Base-by-base conservation (phyloP, 2,888 invertebrate species). In the Dynastes maya region DNA sequence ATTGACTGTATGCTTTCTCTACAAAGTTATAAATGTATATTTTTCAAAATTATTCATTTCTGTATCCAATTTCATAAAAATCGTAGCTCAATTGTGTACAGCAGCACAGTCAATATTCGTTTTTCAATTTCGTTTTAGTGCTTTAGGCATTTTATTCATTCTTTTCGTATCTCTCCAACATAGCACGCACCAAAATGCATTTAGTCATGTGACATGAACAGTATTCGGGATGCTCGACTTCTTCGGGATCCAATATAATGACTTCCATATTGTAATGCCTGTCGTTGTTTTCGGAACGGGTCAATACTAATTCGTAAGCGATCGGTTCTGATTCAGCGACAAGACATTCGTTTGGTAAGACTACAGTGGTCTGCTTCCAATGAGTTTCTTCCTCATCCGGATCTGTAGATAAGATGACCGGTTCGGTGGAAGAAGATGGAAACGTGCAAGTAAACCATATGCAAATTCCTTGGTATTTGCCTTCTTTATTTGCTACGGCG, bases 401-500 rank as follows among this genome's bases (percentile, higher is more conserved):
- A 74, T 91, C 89, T 1, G 94, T 94, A 4, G 92, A 92, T 55
- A 93, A 86, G 9, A 85, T 86, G 27, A 89, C 85, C 13, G 88
- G 85, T 80, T 87, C 86, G 80, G 85, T 87, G 51, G 87, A 83
- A 61, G 87, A 85, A 37, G 89, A 88, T 2, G 95, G 94, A 87
- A 97, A 96, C 68, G 90, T 89, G 82, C 95, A 94, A 11, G 93
- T 92, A 87, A 96, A 97, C 96, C 96, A 96, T 68, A 96, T 88
- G 85, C 95, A 95, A 72, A 96, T 87, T 8, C 95, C 95, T 89
- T 95, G 93, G 86, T 93, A 94, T 78, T 89, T 89, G 0, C 94
- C 95, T 49, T 89, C 85, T 86, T 90, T 92, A 64, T 88, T 90
- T 37, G 91, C 90, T 76, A 91, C 91, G 89, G 86, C 90, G 80